Percentiles rank a stretch among this genome's conserved stretches.
These are phyloP conservation scores for Heterocephalus glaber DNA, from an alignment of 2,113 vertebrate genomes.

Conservation along the genomic window DNA sequence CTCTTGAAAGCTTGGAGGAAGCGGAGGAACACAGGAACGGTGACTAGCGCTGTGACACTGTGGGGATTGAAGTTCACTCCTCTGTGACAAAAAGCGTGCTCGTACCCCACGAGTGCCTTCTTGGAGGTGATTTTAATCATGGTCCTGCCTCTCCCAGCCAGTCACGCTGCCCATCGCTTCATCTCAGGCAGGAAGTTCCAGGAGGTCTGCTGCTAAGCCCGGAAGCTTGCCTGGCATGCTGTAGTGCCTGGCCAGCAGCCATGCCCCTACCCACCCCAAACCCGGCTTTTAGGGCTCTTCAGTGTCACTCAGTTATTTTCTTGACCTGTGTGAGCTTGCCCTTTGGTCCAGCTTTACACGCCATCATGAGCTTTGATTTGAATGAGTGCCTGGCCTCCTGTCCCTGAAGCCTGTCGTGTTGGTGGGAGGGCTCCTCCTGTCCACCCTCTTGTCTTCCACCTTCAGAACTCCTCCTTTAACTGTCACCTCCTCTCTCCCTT, in stretches of 20 bases:
- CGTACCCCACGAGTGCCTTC: neutral
- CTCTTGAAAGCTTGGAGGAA: neutral
- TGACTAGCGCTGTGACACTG: neutral
- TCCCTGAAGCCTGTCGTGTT: neutral
- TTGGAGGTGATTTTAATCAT: no score
- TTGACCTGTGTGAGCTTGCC: neutral
- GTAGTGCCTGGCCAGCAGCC: neutral
- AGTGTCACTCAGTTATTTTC: neutral
- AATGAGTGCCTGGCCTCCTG: neutral
- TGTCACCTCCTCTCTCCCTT: slow-evolving; percentile 42
- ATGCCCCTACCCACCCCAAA: neutral
- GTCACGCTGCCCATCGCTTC: neutral
- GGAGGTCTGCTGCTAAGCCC: accelerated
- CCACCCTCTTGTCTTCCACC: neutral
- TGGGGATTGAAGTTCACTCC: neutral
- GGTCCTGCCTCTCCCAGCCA: neutral
- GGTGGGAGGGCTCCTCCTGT: neutral
- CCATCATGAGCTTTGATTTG: neutral
- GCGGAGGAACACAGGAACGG: neutral
- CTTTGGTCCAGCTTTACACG: neutral
- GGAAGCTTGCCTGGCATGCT: neutral
- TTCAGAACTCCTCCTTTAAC: neutral
- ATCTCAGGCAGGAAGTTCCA: accelerated
- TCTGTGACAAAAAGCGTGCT: neutral
- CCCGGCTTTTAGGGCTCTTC: neutral